Percentiles rank a stretch among this genome's conserved stretches.
These are phyloP conservation scores for Chrysemys picta DNA, from an alignment of 2,113 vertebrate genomes.

Conservation along the genomic window DNA sequence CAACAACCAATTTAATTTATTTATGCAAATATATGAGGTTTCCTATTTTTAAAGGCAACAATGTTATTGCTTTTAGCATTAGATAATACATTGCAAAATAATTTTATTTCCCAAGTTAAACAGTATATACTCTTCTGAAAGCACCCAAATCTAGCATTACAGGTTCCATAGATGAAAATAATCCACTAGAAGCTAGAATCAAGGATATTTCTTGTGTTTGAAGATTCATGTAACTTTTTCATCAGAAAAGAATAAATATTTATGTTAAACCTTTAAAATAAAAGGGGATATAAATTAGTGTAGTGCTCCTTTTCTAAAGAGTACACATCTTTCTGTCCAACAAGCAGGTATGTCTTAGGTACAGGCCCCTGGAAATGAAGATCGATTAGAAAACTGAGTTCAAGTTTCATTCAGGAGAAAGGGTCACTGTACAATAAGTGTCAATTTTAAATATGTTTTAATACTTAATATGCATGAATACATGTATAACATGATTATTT, in stretches of 20 bases:
- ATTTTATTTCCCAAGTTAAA: background rate
- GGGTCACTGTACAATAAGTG: background rate
- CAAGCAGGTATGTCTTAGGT: background rate
- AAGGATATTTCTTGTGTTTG: background rate
- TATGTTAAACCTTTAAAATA: background rate
- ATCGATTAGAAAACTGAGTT: background rate
- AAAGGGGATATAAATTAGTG: background rate
- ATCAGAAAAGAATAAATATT: background rate
- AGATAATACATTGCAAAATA: background rate
- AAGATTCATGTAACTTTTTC: background rate
- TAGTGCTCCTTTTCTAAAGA: background rate
- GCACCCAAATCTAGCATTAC: background rate
- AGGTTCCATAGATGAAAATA: background rate
- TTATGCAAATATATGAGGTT: background rate
- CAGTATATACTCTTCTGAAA: background rate
- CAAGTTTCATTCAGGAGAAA: background rate
- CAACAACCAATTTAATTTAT: background rate
- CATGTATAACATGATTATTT: background rate
- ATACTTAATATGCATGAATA: background rate
- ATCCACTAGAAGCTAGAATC: accelerated
- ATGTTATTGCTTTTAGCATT: accelerated
- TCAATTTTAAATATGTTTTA: background rate
- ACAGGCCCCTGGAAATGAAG: background rate
- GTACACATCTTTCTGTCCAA: background rate
- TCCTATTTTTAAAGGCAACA: background rate